These are phyloP conservation scores for Egretta garzetta DNA, from an alignment of 2,113 vertebrate genomes.

Conservation along the genomic window DNA sequence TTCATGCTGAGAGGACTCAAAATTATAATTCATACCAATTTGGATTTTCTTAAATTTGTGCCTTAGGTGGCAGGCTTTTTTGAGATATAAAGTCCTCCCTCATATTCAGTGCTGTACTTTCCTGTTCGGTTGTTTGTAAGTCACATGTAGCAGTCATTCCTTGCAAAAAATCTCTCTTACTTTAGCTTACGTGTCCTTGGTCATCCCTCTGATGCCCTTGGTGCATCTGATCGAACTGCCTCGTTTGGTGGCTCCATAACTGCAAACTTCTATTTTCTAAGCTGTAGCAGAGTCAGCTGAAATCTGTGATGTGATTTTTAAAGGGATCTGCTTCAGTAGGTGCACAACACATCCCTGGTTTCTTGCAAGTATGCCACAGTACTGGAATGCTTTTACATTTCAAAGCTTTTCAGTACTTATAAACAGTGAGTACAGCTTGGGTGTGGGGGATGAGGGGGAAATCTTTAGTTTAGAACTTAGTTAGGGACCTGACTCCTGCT, in stretches of 20 bases:
- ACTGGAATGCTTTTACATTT: neutral
- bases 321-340: neutral
- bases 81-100: neutral
- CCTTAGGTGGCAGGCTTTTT: neutral
- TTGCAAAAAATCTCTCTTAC: neutral
- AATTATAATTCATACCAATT: neutral
- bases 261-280: conserved; percentile 40
- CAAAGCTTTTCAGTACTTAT: neutral
- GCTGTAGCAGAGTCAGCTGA: conserved; percentile 46
- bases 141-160: neutral
- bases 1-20: neutral
- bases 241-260: conserved; percentile 11
- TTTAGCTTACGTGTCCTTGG: neutral
- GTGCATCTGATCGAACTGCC: neutral
- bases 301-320: neutral
- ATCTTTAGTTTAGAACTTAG: neutral
- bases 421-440: neutral
- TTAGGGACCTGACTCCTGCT: neutral
- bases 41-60: neutral
- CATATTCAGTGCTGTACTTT: neutral
- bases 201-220: neutral
- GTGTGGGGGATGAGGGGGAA: neutral
- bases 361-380: neutral
- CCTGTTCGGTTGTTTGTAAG: neutral
- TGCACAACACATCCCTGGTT: neutral